phyloP scores from a whole-genome alignment of 1,140 invertebrate genomes.

The Leucophenga varia region DNA sequence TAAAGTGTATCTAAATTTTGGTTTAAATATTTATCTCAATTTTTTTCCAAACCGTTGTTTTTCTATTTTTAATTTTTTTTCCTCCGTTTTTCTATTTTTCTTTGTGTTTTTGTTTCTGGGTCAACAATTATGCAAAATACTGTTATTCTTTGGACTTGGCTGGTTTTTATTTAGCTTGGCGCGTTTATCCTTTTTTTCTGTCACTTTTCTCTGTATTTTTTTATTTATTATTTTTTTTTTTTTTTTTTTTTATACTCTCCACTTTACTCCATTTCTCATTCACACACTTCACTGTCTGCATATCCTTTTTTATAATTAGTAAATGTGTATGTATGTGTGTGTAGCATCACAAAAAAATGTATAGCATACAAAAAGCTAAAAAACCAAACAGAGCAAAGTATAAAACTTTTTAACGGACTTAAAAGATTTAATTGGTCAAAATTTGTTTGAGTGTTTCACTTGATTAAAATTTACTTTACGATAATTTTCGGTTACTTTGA shows the following conservation, averaged over 20 bases:
- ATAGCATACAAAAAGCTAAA: background rate
- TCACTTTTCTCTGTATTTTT: background rate
- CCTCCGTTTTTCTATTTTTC: constrained; percentile 4
- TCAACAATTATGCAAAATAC: constrained; percentile 54
- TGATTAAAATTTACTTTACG: constrained; percentile 27
- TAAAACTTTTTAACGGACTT: constrained; percentile 41
- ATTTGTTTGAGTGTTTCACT: constrained; percentile 35
- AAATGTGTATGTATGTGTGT: constrained; percentile 15
- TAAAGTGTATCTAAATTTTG: no score
- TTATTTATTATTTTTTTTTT: no score
- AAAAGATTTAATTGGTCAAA: constrained; percentile 49
- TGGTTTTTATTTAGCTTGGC: no score
- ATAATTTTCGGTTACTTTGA: background rate
- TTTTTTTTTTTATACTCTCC: no score
- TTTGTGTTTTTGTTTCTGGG: constrained; percentile 35
- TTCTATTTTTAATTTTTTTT: constrained; percentile 25
- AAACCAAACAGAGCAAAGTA: constrained; percentile 7
- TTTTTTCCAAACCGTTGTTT: no score
- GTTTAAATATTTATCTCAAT: no score
- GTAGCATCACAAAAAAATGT: constrained; percentile 9
- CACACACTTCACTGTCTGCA: constrained; percentile 4
- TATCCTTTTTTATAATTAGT: constrained; percentile 53
- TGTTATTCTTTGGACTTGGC: constrained; percentile 45
- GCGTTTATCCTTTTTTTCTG: constrained; percentile 45
- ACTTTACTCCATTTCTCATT: no score